A percentile compares a stretch with the other conserved stretches of the same genome.
Evolutionary conservation across 2,113 vertebrate species (phyloP).

Genomic region (Lophius piscatorius): DNA sequence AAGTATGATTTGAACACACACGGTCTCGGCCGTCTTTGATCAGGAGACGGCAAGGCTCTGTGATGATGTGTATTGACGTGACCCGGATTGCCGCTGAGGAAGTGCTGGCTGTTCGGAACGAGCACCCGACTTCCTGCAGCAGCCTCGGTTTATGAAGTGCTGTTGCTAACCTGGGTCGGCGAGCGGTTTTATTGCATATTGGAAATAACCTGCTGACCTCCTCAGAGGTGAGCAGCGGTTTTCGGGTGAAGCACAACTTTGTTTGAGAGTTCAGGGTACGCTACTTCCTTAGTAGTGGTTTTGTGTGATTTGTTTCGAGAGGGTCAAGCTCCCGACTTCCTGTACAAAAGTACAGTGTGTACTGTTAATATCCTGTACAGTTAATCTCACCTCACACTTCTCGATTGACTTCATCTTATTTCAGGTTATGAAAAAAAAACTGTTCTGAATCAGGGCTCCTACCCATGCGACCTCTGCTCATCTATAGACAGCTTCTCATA

Average conservation of each 20-base stretch:
- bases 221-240: slow-evolving; percentile 52
- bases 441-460: slow-evolving; percentile 75
- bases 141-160: slow-evolving; percentile 36
- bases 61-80: slow-evolving; percentile 69
- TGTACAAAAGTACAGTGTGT: slow-evolving; percentile 62
- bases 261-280: slow-evolving; percentile 73
- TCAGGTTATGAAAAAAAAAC: slow-evolving; percentile 62
- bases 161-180: slow-evolving; percentile 51
- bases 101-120: slow-evolving; percentile 30
- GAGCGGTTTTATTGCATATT: slow-evolving; percentile 47
- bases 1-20: slow-evolving; percentile 72
- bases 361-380: slow-evolving; percentile 74
- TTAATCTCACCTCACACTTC: slow-evolving; percentile 65
- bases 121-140: slow-evolving; percentile 46
- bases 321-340: slow-evolving; percentile 65
- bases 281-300: slow-evolving; percentile 47
- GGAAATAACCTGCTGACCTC: slow-evolving; percentile 59
- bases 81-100: slow-evolving; percentile 68
- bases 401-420: slow-evolving; percentile 70
- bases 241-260: slow-evolving; percentile 74
- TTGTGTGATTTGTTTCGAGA: slow-evolving; percentile 45
- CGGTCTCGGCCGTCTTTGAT: slow-evolving; percentile 75
- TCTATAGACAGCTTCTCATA: slow-evolving; percentile 68
- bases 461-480: slow-evolving; percentile 66
- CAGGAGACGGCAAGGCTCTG: slow-evolving; percentile 66